Evolutionary conservation across 1,140 invertebrate species (phyloP).

Genomic region (Listronotus bonariensis): DNA sequence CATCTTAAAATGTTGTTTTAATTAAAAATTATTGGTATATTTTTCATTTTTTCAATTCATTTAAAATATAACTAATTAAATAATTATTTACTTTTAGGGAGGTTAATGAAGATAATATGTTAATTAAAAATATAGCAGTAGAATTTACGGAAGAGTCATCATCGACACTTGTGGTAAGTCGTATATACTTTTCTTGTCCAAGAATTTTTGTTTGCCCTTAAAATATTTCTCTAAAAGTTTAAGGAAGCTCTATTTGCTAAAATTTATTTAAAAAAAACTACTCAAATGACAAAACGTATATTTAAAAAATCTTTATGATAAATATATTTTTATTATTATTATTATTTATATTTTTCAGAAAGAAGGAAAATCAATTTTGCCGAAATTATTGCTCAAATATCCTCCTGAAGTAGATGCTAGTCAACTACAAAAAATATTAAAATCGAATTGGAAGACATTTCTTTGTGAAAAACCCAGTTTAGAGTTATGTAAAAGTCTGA

Average conservation of each 20-base stretch:
- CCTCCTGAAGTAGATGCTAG: constrained; percentile 68
- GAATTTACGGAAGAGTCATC: constrained; percentile 63
- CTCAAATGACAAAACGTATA: too few relatives aligned
- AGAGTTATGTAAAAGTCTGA: constrained; percentile 68
- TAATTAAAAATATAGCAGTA: constrained; percentile 66
- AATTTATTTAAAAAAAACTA: too few relatives aligned
- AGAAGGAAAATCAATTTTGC: constrained; percentile 59
- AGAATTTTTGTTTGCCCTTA: too few relatives aligned
- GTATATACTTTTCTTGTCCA: too few relatives aligned
- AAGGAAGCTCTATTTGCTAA: too few relatives aligned
- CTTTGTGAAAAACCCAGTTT: constrained; percentile 60
- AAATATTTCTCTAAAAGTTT: too few relatives aligned
- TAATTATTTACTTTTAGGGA: constrained; percentile 61
- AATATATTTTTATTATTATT: too few relatives aligned
- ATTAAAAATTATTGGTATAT: too few relatives aligned
- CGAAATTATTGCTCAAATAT: constrained; percentile 62
- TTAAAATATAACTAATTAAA: background rate
- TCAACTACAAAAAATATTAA: constrained; percentile 66
- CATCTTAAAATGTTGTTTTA: too few relatives aligned
- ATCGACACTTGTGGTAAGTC: constrained; percentile 34
- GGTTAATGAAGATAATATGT: constrained; percentile 77
- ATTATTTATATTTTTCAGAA: constrained; percentile 51
- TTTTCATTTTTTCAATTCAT: too few relatives aligned
- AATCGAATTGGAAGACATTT: constrained; percentile 62
- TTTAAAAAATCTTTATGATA: too few relatives aligned